phyloP scores from a whole-genome alignment of 2,113 vertebrate species.

The Salminus brasiliensis region DNA sequence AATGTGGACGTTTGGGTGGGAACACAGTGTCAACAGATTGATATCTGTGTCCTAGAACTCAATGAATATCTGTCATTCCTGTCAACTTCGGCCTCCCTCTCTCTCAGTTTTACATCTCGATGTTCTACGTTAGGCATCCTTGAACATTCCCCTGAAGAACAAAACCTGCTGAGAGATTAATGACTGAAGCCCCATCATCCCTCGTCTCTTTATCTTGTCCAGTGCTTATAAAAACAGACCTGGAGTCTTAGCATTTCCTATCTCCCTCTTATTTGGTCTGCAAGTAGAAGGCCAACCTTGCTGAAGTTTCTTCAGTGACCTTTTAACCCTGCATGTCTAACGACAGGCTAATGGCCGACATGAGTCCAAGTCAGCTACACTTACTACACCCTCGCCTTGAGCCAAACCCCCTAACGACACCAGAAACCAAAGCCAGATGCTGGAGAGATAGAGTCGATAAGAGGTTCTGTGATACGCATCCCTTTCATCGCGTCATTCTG shows the following conservation, averaged over 20 bases:
- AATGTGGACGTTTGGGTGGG: slow-evolving; percentile 34
- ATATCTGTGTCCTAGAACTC: slow-evolving; percentile 40
- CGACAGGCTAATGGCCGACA: too few species aligned
- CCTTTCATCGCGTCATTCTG: neutral
- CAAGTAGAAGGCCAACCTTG: too few species aligned
- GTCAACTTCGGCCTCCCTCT: slow-evolving; percentile 23
- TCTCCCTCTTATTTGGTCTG: too few species aligned
- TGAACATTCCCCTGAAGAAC: neutral
- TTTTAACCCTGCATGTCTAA: too few species aligned
- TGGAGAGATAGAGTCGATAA: neutral
- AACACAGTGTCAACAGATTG: neutral
- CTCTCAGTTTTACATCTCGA: neutral
- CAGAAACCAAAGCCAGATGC: neutral
- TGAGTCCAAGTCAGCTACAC: neutral
- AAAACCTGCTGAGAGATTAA: neutral
- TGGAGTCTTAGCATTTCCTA: too few species aligned
- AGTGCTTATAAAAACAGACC: neutral
- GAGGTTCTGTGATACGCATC: neutral
- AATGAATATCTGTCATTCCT: slow-evolving; percentile 38
- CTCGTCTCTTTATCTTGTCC: neutral
- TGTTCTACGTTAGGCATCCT: neutral
- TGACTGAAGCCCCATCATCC: neutral
- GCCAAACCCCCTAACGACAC: neutral
- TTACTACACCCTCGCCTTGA: neutral
- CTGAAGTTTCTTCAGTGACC: too few species aligned